A percentile compares a stretch with the other conserved stretches of the same genome.
These are phyloP conservation scores for Rhagophthalmus giganteus DNA, from an alignment of 2,888 invertebrate species.

Conservation along the genomic window DNA sequence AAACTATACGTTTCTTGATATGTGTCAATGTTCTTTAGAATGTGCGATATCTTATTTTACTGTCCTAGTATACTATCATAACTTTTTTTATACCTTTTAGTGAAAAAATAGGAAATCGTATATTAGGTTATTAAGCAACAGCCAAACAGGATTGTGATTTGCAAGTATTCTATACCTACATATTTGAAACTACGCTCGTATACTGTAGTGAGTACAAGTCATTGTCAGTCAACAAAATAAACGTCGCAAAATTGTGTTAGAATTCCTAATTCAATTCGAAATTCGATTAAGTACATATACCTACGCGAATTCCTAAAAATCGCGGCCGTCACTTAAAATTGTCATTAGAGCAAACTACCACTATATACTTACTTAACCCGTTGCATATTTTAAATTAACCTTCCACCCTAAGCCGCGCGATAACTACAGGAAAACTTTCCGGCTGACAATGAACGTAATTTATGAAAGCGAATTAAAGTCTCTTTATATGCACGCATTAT, in stretches of 20 bases:
- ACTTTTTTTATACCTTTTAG: too few species aligned
- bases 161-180: too few species aligned
- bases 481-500: slow-evolving; percentile 18
- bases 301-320: slow-evolving; percentile 4
- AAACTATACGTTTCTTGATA: too few species aligned
- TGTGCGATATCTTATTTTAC: too few species aligned
- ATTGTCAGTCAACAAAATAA: not conserved
- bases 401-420: not conserved
- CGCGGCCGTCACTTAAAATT: slow-evolving; percentile 4
- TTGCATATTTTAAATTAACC: not conserved
- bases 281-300: slow-evolving; percentile 13
- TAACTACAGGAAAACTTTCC: not conserved
- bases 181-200: too few species aligned
- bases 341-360: not conserved
- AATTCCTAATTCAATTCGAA: slow-evolving; percentile 5
- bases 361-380: not conserved
- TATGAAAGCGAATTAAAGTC: slow-evolving; percentile 13
- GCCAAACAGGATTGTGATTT: too few species aligned
- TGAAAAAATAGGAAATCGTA: too few species aligned
- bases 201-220: too few species aligned
- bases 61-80: too few species aligned
- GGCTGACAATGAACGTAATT: slow-evolving; percentile 3
- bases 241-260: not conserved
- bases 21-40: too few species aligned
- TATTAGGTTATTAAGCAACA: too few species aligned